Evolutionary conservation across 1,140 invertebrate species (phyloP).

Genomic region (Delia radicum): DNA sequence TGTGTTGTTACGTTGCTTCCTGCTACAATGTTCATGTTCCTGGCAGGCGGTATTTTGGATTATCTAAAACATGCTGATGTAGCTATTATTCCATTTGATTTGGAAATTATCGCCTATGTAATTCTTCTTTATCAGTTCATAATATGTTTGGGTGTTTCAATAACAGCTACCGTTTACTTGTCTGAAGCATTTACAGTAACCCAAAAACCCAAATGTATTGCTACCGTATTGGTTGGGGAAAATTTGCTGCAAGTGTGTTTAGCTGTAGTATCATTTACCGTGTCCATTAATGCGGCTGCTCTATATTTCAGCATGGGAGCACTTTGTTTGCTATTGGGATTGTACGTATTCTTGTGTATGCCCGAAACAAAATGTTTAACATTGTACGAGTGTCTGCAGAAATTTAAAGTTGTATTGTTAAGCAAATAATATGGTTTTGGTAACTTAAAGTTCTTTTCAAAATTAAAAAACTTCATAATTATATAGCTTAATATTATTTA

Average conservation of each 20-base stretch:
- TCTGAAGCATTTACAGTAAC: constrained; percentile 44
- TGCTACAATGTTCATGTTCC: constrained; percentile 43
- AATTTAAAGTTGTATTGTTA: constrained; percentile 46
- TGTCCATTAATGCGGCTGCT: constrained; percentile 34
- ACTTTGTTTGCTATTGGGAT: constrained; percentile 39
- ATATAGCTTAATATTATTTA: too few relatives aligned
- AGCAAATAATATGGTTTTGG: too few relatives aligned
- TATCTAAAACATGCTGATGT: constrained; percentile 39
- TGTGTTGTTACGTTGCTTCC: constrained; percentile 41
- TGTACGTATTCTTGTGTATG: constrained; percentile 42
- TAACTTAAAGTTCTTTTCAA: too few relatives aligned
- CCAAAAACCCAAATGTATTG: constrained; percentile 40
- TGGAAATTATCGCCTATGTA: constrained; percentile 41
- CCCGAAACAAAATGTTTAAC: constrained; percentile 44
- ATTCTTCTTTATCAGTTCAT: constrained; percentile 47
- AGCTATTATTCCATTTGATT: constrained; percentile 40
- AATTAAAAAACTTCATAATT: too few relatives aligned
- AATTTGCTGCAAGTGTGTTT: constrained; percentile 40
- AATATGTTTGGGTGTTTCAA: constrained; percentile 39
- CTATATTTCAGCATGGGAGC: constrained; percentile 46
- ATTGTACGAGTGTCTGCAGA: constrained; percentile 45
- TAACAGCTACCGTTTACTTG: constrained; percentile 43
- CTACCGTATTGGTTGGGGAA: constrained; percentile 39
- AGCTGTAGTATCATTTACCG: constrained; percentile 36
- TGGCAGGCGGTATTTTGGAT: constrained; percentile 47